A percentile compares a stretch with the other conserved stretches of the same genome.
Conservation (phyloP, 2,113 vertebrate genomes). For the Psettodes erumei region DNA sequence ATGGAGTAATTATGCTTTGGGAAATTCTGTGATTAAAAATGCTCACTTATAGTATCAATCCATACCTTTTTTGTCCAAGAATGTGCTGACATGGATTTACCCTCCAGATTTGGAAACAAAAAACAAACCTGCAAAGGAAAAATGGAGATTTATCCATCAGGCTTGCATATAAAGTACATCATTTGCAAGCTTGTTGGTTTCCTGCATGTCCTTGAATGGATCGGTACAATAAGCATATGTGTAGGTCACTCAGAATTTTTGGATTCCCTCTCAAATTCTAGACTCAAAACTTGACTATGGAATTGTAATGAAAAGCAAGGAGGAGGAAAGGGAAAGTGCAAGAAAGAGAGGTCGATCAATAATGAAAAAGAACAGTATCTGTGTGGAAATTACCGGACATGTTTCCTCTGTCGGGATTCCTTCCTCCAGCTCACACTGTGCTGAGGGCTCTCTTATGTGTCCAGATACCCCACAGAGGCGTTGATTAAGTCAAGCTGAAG, state of each 20-base stretch:
- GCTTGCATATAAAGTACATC: constrained; percentile 68
- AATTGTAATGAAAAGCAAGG: constrained; percentile 18
- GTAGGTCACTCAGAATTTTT: constrained; percentile 49
- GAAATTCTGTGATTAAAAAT: constrained; percentile 71
- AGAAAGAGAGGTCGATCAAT: constrained; percentile 51
- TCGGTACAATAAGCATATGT: constrained; percentile 57
- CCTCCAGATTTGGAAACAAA: constrained; percentile 37
- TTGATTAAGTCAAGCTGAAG: constrained; percentile 81
- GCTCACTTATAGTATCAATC: constrained; percentile 55
- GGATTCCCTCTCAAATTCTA: constrained; percentile 30
- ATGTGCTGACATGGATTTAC: constrained; percentile 58
- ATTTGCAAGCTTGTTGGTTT: constrained; percentile 70
- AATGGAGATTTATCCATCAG: constrained; percentile 67
- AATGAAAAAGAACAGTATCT: constrained; percentile 59
- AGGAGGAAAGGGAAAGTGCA: constrained; percentile 8
- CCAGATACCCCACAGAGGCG: constrained; percentile 71
- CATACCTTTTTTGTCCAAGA: constrained; percentile 35
- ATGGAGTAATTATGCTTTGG: constrained; percentile 71
- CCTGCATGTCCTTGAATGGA: constrained; percentile 67
- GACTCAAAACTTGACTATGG: constrained; percentile 13
- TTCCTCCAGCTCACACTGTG: constrained; percentile 53
- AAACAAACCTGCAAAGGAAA: constrained; percentile 39
- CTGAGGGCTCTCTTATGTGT: constrained; percentile 68
- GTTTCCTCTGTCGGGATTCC: constrained; percentile 61
- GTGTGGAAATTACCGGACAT: constrained; percentile 49